Evolutionary conservation across 2,888 invertebrate species (phyloP).

Genomic region (Chironomus riparius): DNA sequence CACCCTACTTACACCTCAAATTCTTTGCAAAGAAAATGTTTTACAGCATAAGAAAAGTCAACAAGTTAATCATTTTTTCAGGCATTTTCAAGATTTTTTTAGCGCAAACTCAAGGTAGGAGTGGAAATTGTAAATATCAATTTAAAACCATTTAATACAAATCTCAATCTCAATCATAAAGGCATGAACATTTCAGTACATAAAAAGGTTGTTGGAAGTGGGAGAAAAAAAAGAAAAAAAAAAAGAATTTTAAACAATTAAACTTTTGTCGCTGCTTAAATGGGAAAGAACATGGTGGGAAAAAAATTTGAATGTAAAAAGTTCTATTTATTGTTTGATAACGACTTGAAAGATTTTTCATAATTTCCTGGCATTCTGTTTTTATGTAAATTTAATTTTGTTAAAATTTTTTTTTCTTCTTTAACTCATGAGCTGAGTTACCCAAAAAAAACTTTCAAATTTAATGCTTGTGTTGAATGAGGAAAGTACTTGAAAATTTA

Average conservation of each 20-base stretch:
- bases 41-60: too few species aligned
- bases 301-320: neutral
- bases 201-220: too few species aligned
- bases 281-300: neutral
- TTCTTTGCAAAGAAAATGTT: too few species aligned
- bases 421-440: neutral
- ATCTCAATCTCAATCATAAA: neutral
- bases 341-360: neutral
- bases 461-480: neutral
- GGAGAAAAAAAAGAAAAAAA: too few species aligned
- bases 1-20: too few species aligned
- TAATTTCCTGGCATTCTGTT: neutral
- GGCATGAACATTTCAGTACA: neutral
- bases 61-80: too few species aligned
- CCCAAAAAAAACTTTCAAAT: neutral
- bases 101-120: too few species aligned
- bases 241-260: neutral
- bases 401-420: neutral
- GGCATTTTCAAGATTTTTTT: too few species aligned
- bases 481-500: neutral
- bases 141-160: neutral
- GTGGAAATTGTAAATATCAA: neutral
- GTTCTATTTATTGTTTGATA: neutral
- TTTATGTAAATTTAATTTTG: conserved; percentile 10
- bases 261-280: neutral